Percentiles rank a stretch among this genome's conserved stretches.
phyloP scores from a whole-genome alignment of 2,113 vertebrate genomes.

The Phylloscopus trochiloides region DNA sequence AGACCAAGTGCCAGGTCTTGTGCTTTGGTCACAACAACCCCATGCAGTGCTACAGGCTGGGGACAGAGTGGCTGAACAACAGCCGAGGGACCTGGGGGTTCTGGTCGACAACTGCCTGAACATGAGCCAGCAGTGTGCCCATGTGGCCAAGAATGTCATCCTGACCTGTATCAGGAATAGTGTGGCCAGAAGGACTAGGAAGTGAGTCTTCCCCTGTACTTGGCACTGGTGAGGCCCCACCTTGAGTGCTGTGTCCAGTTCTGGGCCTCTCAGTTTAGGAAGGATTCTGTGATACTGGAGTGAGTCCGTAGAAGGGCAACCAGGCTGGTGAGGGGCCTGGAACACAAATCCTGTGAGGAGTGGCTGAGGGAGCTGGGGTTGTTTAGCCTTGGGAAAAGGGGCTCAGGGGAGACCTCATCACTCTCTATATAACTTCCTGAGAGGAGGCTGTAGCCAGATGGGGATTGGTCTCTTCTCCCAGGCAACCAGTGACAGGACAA shows the following conservation, averaged over 20 bases:
- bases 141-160: fast-evolving
- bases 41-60: fast-evolving
- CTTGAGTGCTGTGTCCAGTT: background rate
- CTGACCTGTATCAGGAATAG: background rate
- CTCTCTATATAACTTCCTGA: background rate
- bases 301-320: background rate
- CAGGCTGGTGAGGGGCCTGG: background rate
- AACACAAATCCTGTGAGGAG: background rate
- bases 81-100: background rate
- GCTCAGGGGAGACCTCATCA: background rate
- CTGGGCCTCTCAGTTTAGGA: background rate
- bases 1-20: background rate
- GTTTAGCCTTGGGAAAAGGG: background rate
- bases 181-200: background rate
- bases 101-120: fast-evolving
- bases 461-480: background rate
- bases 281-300: background rate
- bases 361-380: background rate
- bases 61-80: background rate
- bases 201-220: background rate
- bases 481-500: background rate
- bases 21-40: background rate
- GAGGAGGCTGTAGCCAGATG: background rate
- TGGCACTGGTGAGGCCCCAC: background rate
- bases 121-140: background rate